Evolutionary conservation across 2,797 vertebrate genomes (phyloP).

Genomic region (Poeciliopsis turneri): DNA sequence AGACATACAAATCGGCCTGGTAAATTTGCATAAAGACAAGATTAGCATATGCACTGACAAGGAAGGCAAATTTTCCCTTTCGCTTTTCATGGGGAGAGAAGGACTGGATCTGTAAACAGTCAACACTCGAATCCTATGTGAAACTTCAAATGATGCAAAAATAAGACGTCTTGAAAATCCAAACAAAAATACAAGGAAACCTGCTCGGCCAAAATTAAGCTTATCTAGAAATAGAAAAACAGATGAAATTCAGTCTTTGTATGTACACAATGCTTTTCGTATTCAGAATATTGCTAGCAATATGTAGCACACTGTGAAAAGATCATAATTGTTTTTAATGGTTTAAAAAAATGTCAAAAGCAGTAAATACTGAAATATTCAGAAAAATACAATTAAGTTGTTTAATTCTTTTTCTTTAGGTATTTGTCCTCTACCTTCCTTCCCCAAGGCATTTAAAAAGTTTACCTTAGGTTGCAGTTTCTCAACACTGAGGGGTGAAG

Average conservation of each 20-base stretch:
- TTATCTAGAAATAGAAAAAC: background rate
- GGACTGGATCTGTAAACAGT: conserved; percentile 53
- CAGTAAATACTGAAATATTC: background rate
- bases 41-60: conserved; percentile 79
- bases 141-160: conserved; percentile 6
- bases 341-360: too few species aligned
- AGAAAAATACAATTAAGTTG: background rate
- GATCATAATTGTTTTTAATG: background rate
- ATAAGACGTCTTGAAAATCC: background rate
- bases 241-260: background rate
- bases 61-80: conserved; percentile 61
- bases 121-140: conserved; percentile 21
- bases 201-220: background rate
- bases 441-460: background rate
- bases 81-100: conserved; percentile 3
- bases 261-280: background rate
- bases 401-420: background rate
- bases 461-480: background rate
- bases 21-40: conserved; percentile 81
- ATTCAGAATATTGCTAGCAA: background rate
- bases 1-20: conserved; percentile 77
- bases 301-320: background rate
- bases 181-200: background rate
- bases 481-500: background rate
- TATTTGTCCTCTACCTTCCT: background rate